Evolutionary conservation across 2,888 invertebrate species (phyloP), one percentile per base, ranked within the genome.

Genomic region (Pyrocoelia pectoralis): DNA sequence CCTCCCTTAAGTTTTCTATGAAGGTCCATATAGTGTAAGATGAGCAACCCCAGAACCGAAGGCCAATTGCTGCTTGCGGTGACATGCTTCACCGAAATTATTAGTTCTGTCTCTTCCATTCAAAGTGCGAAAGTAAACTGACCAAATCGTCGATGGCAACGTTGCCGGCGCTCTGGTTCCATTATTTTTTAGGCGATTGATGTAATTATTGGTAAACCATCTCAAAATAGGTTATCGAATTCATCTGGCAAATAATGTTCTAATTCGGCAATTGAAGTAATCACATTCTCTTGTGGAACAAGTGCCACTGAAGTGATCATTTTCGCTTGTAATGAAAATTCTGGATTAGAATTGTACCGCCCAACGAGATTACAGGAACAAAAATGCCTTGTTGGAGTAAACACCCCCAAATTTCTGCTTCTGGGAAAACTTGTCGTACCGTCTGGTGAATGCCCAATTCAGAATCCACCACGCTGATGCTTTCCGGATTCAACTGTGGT

Each of bases 341-440:
- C 13, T 40, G 12, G 24, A 24, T 24, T 6, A 24, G 24, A 24
- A 24, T 24, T 24, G 24, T 24, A 24, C 24, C 24, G 24, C 24
- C 24, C 24, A 24, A 40, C 2, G 13, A 40, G 13, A 40, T 13
- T 40, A n/a, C 40, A 40, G 13, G 13, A 40, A 40, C 3, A 40
- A 4, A 40, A 40, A 40, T 40, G 13, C n/a, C 4, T 40, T 40
- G 40, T 4, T 40, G 40, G 40, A 40, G 8, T 40, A 13, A 40
- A 40, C 40, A 40, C 40, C 40, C 40, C 43, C 15, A 43, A 13
- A 43, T 43, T 43, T 43, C 13, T 13, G 17, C 43, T 43, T 43
- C 17, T 43, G 43, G 15, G 43, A 43, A 12, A 43, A 43, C 15
- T 43, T 15, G 17, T 43, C 43, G 43, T 43, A 43, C 8, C 17